Percentiles rank a stretch among this genome's conserved stretches.
Conservation (phyloP, 2,797 vertebrate genomes). For the Australoheros facetus region DNA sequence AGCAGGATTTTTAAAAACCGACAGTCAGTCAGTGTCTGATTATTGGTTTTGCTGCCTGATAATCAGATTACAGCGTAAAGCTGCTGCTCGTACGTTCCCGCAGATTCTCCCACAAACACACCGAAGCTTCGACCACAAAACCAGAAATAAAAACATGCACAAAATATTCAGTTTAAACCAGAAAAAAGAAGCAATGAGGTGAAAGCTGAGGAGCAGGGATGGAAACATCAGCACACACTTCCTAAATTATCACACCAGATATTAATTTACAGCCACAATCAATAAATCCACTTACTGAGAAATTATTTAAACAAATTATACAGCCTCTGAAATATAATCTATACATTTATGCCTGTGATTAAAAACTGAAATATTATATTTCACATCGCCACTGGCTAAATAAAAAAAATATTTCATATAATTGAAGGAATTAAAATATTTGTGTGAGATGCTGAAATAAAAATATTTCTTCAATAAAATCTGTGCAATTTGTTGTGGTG, state of each 20-base stretch:
- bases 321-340: too few species aligned
- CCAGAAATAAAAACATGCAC: too few species aligned
- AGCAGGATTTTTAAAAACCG: slow-evolving; percentile 33
- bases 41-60: slow-evolving; percentile 54
- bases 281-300: background rate
- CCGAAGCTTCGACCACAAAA: background rate
- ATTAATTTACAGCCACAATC: background rate
- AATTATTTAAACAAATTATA: background rate
- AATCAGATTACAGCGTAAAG: slow-evolving; percentile 52
- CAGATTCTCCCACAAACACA: background rate
- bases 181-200: background rate
- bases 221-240: background rate
- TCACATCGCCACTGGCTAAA: too few species aligned
- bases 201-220: background rate
- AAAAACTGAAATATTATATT: too few species aligned
- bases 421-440: too few species aligned
- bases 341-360: too few species aligned
- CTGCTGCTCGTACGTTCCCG: background rate
- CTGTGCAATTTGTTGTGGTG: too few species aligned
- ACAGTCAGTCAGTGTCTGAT: slow-evolving; percentile 25
- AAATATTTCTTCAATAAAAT: too few species aligned
- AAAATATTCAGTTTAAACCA: background rate
- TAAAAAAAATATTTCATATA: too few species aligned
- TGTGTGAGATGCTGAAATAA: too few species aligned
- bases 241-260: background rate